Percentiles rank a stretch among this genome's conserved stretches.
Evolutionary conservation across 2,797 vertebrate genomes (phyloP).

Genomic region (Sebastes itinus): DNA sequence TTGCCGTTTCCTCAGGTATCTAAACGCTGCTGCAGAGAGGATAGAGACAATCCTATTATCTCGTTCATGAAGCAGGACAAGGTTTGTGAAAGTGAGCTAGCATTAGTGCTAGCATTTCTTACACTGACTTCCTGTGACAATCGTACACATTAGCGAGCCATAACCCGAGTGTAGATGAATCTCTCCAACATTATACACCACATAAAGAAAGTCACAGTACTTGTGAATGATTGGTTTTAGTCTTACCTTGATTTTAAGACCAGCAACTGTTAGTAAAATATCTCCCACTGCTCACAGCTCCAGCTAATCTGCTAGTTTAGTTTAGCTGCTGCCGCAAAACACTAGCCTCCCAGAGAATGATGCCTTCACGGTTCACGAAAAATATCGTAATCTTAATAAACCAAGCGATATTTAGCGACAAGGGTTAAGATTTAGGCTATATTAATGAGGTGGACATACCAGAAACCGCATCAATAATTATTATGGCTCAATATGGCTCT

Average conservation of each 20-base stretch:
- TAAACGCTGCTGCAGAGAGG: background rate
- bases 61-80: background rate
- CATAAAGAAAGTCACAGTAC: background rate
- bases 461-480: fast-evolving
- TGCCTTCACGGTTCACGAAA: background rate
- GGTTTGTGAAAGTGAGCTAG: conserved; percentile 5
- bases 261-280: background rate
- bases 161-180: background rate
- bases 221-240: background rate
- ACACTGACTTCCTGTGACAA: background rate
- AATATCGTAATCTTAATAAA: background rate
- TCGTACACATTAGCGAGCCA: background rate
- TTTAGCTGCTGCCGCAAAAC: background rate
- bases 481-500: background rate
- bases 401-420: fast-evolving
- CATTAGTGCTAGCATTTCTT: conserved; percentile 29
- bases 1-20: background rate
- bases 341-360: background rate
- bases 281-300: background rate
- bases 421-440: background rate
- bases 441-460: background rate
- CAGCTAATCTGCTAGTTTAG: conserved; percentile 35
- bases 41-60: conserved; percentile 18
- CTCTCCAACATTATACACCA: fast-evolving
- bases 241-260: conserved; percentile 41